A percentile compares a stretch with the other conserved stretches of the same genome.
Conservation (phyloP, 2,797 vertebrate species). For the Diglossa cyanea region DNA sequence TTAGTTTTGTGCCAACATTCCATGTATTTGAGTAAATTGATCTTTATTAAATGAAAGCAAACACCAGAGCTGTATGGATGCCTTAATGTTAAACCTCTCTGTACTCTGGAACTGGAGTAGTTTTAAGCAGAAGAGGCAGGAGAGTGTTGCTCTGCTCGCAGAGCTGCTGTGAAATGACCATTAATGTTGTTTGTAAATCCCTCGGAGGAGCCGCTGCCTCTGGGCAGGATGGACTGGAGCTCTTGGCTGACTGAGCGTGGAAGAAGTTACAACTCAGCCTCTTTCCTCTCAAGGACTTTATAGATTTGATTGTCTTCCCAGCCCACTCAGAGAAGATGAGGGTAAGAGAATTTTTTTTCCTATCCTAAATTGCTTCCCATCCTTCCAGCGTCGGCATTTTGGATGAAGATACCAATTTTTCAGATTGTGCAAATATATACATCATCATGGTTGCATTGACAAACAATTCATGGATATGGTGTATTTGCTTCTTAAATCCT, state of each 20-base stretch:
- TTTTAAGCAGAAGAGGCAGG: constrained; percentile 57
- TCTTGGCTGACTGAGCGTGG: background rate
- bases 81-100: constrained; percentile 75
- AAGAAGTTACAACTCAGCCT: background rate
- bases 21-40: constrained; percentile 77
- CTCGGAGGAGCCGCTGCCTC: constrained; percentile 24
- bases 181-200: background rate
- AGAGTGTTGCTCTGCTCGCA: constrained; percentile 50
- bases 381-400: background rate
- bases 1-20: constrained; percentile 83
- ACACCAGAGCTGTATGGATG: constrained; percentile 74
- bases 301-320: background rate
- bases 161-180: background rate
- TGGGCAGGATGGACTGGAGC: background rate
- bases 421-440: constrained; percentile 31
- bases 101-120: constrained; percentile 62
- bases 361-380: background rate
- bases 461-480: constrained; percentile 26
- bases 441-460: constrained; percentile 15
- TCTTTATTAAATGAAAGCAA: constrained; percentile 79
- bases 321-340: constrained; percentile 11
- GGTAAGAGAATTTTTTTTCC: constrained; percentile 34
- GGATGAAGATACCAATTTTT: constrained; percentile 61
- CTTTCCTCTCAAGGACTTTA: background rate
- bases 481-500: constrained; percentile 39